Evolutionary conservation across 2,113 vertebrate species (phyloP).

Genomic region (Eudyptes chrysolophus): DNA sequence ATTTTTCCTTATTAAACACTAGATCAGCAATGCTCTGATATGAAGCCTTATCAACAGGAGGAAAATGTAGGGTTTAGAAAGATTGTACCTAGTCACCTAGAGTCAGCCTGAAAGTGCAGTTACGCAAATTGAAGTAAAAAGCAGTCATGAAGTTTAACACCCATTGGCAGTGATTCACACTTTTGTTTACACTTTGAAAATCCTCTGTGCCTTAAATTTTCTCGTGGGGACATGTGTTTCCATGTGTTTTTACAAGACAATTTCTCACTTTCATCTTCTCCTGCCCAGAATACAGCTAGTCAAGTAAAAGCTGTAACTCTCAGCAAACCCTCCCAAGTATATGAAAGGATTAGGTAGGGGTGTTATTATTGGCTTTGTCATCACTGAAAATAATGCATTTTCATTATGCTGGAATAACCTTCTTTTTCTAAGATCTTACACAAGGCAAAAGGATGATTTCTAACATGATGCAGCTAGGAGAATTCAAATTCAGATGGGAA

Average conservation of each 20-base stretch:
- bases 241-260: neutral
- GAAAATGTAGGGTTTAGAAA: neutral
- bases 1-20: neutral
- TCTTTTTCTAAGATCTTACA: neutral
- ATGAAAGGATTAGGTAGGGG: neutral
- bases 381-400: neutral
- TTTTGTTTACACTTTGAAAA: conserved; percentile 18
- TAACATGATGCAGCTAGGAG: neutral
- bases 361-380: neutral
- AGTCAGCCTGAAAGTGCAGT: neutral
- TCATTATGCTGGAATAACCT: neutral
- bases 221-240: neutral
- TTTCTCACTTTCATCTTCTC: neutral
- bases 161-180: neutral
- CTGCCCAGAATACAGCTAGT: neutral
- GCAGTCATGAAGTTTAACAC: neutral
- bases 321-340: neutral
- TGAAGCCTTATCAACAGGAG: neutral
- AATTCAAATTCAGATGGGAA: neutral
- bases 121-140: neutral
- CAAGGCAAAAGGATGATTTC: neutral
- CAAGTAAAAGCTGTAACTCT: neutral
- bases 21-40: neutral
- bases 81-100: neutral
- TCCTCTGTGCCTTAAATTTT: neutral